A percentile compares a stretch with the other conserved stretches of the same genome.
Evolutionary conservation across 1,140 invertebrate genomes (phyloP).

Genomic region (Eurosta solidaginis): DNA sequence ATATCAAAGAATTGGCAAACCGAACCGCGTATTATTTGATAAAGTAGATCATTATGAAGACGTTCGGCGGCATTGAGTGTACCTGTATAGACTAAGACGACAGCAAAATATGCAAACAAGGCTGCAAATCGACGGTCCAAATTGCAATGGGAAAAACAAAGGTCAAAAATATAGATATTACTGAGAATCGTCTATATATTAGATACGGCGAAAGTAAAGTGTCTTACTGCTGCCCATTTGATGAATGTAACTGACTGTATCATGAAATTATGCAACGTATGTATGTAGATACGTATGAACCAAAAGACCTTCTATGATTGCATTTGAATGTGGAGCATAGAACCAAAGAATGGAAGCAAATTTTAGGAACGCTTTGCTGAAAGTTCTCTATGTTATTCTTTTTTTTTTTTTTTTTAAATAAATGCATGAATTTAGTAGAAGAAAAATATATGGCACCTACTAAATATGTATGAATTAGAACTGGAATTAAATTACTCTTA

Average conservation of each 20-base stretch:
- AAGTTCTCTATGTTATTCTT: background rate
- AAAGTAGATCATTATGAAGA: conserved; percentile 71
- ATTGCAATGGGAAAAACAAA: background rate
- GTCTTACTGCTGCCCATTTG: conserved; percentile 12
- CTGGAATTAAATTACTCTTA: too few relatives aligned
- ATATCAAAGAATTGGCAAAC: conserved; percentile 80
- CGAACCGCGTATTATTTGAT: conserved; percentile 73
- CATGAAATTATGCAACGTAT: background rate
- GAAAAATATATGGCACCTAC: too few relatives aligned
- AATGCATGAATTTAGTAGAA: too few relatives aligned
- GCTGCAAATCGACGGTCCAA: conserved; percentile 58
- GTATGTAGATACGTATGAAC: too few relatives aligned
- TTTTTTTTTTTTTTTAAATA: too few relatives aligned
- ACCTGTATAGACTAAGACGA: conserved; percentile 71
- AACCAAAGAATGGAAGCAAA: background rate
- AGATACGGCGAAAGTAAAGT: background rate
- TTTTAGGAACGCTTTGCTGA: background rate
- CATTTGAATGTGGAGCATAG: background rate
- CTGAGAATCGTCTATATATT: background rate
- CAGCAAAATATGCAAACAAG: conserved; percentile 70
- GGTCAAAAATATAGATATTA: conserved; percentile 5
- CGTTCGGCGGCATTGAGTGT: conserved; percentile 71
- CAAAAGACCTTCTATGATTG: background rate
- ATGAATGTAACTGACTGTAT: too few relatives aligned
- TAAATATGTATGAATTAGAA: too few relatives aligned